Conservation (phyloP, 2,888 invertebrate species). For the Tetragnatha montana region DNA sequence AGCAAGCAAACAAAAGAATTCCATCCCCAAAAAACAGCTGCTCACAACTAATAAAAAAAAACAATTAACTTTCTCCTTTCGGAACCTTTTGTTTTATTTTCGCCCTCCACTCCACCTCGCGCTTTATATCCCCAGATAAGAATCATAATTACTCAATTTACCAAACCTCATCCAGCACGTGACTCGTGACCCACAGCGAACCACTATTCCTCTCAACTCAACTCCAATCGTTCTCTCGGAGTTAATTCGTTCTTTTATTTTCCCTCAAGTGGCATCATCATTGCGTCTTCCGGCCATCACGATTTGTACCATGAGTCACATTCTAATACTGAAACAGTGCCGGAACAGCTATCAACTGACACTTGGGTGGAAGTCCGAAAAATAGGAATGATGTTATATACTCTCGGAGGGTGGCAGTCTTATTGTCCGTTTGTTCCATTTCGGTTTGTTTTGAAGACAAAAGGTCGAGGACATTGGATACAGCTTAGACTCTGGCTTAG, state of each 20-base stretch:
- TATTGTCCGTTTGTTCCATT: neutral
- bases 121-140: conserved; percentile 15
- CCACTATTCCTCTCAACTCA: neutral
- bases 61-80: too few relatives aligned
- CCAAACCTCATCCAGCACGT: neutral
- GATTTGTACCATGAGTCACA: conserved; percentile 30
- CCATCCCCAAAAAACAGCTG: too few relatives aligned
- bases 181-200: conserved; percentile 20
- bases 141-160: conserved; percentile 57
- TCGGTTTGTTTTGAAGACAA: neutral
- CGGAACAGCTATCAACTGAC: conserved; percentile 18
- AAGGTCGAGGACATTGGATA: neutral
- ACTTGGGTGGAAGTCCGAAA: conserved; percentile 1
- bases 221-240: neutral
- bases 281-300: neutral
- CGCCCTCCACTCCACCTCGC: conserved; percentile 3
- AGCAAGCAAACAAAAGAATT: too few relatives aligned
- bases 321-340: neutral
- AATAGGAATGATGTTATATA: neutral
- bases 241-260: conserved; percentile 9
- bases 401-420: neutral
- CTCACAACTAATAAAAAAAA: too few relatives aligned
- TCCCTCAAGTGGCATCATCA: neutral
- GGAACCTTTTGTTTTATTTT: neutral
- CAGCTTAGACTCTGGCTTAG: neutral